Evolutionary conservation across 2,113 vertebrate genomes (phyloP).

Genomic region (Alosa alosa): DNA sequence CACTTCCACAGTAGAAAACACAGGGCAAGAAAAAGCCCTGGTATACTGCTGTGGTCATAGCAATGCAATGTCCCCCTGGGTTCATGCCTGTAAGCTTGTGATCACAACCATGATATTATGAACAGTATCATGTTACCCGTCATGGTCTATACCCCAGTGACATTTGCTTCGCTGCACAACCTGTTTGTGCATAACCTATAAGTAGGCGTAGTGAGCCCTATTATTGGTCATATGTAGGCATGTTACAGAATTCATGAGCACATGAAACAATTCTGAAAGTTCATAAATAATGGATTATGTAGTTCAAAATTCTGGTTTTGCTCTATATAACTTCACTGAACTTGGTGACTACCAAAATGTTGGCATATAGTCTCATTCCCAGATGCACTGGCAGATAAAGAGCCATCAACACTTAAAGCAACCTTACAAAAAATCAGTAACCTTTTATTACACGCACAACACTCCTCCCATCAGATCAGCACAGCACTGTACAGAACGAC

Average conservation of each 20-base stretch:
- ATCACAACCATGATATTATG: not conserved
- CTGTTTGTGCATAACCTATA: not conserved
- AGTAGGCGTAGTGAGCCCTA: not conserved
- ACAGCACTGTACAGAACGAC: not conserved
- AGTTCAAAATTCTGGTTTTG: not conserved
- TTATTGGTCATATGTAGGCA: not conserved
- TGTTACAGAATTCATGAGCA: not conserved
- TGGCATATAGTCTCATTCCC: not conserved
- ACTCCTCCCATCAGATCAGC: not conserved
- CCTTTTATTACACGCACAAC: not conserved
- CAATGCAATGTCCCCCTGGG: no score
- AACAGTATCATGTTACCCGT: not conserved
- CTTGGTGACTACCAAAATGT: not conserved
- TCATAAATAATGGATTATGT: not conserved
- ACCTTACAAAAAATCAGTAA: conserved; percentile 3
- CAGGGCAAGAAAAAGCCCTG: not conserved
- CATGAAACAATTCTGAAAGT: no score
- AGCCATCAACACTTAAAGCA: not conserved
- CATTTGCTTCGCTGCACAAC: not conserved
- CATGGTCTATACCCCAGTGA: not conserved
- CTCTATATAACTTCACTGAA: not conserved
- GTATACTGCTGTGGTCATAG: not conserved
- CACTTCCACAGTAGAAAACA: not conserved
- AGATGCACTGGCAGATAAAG: not conserved
- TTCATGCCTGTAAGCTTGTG: not conserved